Evolutionary conservation across 2,888 invertebrate species (phyloP), one percentile per base, ranked within the genome.

Genomic region (Cheilosia grossa): DNA sequence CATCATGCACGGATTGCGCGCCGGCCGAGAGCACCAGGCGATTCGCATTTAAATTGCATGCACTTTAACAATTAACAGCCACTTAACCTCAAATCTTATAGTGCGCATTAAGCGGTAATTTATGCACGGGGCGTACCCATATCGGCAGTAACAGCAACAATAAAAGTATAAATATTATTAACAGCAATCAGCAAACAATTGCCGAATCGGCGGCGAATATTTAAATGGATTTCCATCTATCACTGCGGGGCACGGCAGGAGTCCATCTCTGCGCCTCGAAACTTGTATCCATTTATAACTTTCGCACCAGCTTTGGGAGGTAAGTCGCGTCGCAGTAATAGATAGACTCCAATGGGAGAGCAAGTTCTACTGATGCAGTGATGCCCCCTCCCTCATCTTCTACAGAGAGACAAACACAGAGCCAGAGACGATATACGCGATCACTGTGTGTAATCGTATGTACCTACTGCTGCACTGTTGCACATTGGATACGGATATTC

Each of bases 61-160:
- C 89, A 88, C 87, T 77, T 86, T 87, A 72, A 56, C 89, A 88
- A 90, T 90, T 90, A 90, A 87, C 90, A 90, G 90, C 87, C 87
- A 87, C 88, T 90, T 85, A 87, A 79, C 73, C 81, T 86, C 70
- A 86, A 86, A 86, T 85, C 85, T 80, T 80, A 47, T 10, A 13
- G 74, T 61, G 66, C 44, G 70, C 85, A 85, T 81, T 85, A 75
- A 75, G 70, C 17, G n/a, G 66, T 73, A 78, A 86, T 86, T 51
- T 81, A 82, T 86, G 37, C 82, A 56, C 58, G 63, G 78, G 82
- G 73, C 67, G 74, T 69, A 37, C 67, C 63, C 63, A 30, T 83
- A 79, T 74, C 69, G 69, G 33, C 69, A 74, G 47, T 74, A 74
- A 77, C 47, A 73, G 73, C 53, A 58, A 77, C 63, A 81, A 82